Base-by-base conservation (phyloP, 2,888 invertebrate species). In the Drosophila niveifrons region DNA sequence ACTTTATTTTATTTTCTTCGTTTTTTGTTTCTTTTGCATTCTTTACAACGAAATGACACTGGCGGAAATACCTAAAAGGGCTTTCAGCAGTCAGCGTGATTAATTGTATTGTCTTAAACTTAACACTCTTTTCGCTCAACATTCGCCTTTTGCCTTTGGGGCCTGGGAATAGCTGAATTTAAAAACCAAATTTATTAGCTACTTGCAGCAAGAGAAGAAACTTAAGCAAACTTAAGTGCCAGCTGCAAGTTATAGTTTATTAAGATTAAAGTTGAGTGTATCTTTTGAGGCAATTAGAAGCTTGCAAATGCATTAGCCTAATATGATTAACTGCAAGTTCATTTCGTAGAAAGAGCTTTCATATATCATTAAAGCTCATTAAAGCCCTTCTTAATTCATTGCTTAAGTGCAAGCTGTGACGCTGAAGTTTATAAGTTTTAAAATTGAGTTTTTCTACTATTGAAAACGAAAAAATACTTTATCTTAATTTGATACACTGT, bases 41-140 rank as follows among this genome's bases (percentile, higher is more conserved):
- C 69, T 53, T 51, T 13, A 7, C 23, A 51, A 28, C 23, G 3
- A 52, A 55, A 69, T 63, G 70, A 70, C 71, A 65, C 41, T 48
- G 34, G 23, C 11, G 43, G 39, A 65, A 63, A 63, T 63, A 15
- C 63, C 56, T 18, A 56, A 56, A 56, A 47, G 36, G 31, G 29
- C 47, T 58, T 47, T 48, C 23, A 47, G 31, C 56, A 51, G 34
- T 36, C 55, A 52, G 39, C 52, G 39, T 47, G 55, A 41, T 55
- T 56, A 63, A 63, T 52, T 63, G 28, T 48, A 48, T 63, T 55
- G 43, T 28, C 47, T 36, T 58, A 39, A 56, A 44, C 31, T 11
- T 56, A 56, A 44, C 43, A 44, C 44, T 44, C 34, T 44, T 56
- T 44, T 44, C 15, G 52, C 36, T 6, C 8, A 36, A 13, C 7